Percentiles rank a stretch among this genome's conserved stretches.
Evolutionary conservation across 2,113 vertebrate genomes (phyloP).

Genomic region (Gambusia holbrooki): DNA sequence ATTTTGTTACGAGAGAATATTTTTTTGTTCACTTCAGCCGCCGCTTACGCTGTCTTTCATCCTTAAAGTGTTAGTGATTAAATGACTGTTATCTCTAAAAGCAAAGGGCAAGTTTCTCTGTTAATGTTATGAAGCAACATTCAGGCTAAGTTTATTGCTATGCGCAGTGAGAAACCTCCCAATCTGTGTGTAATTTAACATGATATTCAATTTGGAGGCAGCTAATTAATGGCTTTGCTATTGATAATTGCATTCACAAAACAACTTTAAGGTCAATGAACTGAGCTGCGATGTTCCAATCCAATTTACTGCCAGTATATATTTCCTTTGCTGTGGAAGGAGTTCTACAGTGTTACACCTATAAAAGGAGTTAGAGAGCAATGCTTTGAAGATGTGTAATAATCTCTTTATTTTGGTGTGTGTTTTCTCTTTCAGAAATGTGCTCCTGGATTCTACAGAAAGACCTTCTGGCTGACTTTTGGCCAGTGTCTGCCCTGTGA

Average conservation of each 20-base stretch:
- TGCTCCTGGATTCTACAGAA: constrained; percentile 85
- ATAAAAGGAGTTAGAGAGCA: background rate
- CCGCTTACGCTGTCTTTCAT: background rate
- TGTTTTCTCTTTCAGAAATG: constrained; percentile 82
- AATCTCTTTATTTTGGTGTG: constrained; percentile 6
- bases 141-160: constrained; percentile 13
- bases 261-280: background rate
- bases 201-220: background rate
- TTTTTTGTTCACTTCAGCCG: background rate
- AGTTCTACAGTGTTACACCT: too few species aligned
- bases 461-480: constrained; percentile 66
- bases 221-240: background rate
- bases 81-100: constrained; percentile 36
- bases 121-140: constrained; percentile 26
- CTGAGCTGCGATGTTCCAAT: background rate
- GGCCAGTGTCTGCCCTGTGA: constrained; percentile 87
- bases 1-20: background rate
- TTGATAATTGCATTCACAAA: background rate
- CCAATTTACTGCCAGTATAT: background rate
- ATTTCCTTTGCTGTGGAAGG: too few species aligned
- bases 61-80: background rate
- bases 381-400: background rate
- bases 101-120: constrained; percentile 38
- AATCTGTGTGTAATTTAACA: background rate
- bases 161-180: background rate